Base-by-base conservation (phyloP, 2,888 invertebrate species). In the Branchipolynoe longqiensis region DNA sequence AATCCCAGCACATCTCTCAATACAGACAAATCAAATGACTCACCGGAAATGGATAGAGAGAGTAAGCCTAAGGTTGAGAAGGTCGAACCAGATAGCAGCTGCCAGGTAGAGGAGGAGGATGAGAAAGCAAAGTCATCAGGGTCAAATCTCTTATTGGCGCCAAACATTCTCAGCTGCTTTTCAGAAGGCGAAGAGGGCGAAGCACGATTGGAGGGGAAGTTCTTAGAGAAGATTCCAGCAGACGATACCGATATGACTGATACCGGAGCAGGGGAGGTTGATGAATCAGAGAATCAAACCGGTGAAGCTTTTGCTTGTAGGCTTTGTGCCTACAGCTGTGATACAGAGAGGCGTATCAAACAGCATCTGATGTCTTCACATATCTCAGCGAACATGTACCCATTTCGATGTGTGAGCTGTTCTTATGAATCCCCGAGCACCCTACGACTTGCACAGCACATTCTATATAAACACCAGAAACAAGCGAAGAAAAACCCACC, bases 61-160 rank as follows among this genome's bases (percentile, higher is more conserved):
- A n/a, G n/a, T n/a, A n/a, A n/a, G n/a, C n/a, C n/a, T n/a, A n/a
- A n/a, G n/a, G 69, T 22, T 1, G 69, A 69, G 69, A 25, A 78
- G 31, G 48, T 78, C 48, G 78, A 78, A 78, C 48, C 78, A 48
- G 78, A 78, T 31, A 78, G 78, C 25, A 78, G 78, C 28, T 78
- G 78, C 18, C 48, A 78, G 41, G 78, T 41, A 25, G 78, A 28
- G 48, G 28, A 48, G 12, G 54, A 78, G 31, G 41, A 40, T 78
- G 41, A 8, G n/a, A 6, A 8, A 48, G 48, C 48, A 48, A 8
- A 48, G 48, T 18, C 8, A 8, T 18, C 18, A 4, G 41, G 48
- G 12, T 64, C 64, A 2, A 73, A 73, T 6, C 73, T 73, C 73
- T 38, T 78, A 12, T 78, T 48, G 28, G 78, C 78, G 4, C 78